Evolutionary conservation across 2,113 vertebrate genomes (phyloP), one percentile per base, ranked within the genome.

Genomic region (Carollia perspicillata): DNA sequence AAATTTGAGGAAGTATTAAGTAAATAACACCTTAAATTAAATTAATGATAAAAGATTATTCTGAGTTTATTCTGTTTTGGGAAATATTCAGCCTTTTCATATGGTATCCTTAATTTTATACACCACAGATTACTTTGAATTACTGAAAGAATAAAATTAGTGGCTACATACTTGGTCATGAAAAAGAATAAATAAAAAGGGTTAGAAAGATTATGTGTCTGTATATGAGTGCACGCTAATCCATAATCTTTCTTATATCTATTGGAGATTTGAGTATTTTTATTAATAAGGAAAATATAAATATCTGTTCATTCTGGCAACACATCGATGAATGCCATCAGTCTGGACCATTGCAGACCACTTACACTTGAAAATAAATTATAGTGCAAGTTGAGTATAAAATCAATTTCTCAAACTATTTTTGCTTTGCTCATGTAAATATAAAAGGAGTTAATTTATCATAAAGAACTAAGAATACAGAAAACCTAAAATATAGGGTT

Each of bases 351-450:
- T 16, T 65, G 60, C 86, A 77, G 89, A 83, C 16, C 28, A 93
- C 9, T 97, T 94, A 94, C 75, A 74, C 60, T 96, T 87, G 60
- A 77, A 90, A 94, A 77, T 94, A 66, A 93, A 90, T 87, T 77
- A 81, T n/a, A 71, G n/a, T 87, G 7, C 10, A 63, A 65, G 90
- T 81, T 93, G 94, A 93, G 80, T 78, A 86, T 58, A 83, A 94
- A 94, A 93, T 81, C 66, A 94, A 83, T 87, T 90, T 17, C 26
- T 8, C 42, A 90, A 93, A 77, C 51, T 93, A 60, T 66, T 79
- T 89, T 75, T 92, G 47, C 30, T 60, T 94, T 88, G 5, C 79
- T 79, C 55, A 71, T 71, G 74, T 74, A 92, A 83, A 72, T 69
- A 65, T 17, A 94, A 88, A 77, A 14, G 10, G 20, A 71, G 33